Conservation (phyloP, 2,113 vertebrate species). For the Hipposideros armiger region DNA sequence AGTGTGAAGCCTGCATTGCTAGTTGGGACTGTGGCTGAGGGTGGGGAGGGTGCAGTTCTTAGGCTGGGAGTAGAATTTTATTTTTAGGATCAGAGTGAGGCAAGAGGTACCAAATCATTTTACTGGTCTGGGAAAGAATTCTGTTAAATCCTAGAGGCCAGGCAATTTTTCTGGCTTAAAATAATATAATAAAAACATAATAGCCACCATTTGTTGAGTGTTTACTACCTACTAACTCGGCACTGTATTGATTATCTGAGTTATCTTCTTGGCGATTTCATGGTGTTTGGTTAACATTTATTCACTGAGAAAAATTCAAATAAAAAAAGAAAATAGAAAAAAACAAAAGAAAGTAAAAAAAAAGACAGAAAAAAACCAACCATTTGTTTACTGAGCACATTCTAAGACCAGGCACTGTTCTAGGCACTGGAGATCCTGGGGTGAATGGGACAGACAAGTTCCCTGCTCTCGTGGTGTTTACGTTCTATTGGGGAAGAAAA, state of each 20-base stretch:
- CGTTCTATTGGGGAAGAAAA: neutral
- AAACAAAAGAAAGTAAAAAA: too few species aligned
- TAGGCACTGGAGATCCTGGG: neutral
- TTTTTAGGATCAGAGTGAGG: neutral
- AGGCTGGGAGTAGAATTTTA: neutral
- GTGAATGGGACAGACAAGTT: neutral
- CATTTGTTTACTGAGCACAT: neutral
- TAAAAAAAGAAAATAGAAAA: too few species aligned
- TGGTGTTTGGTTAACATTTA: neutral
- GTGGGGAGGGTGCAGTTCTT: neutral
- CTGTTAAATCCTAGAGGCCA: neutral
- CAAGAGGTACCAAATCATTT: neutral
- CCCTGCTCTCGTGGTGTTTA: neutral
- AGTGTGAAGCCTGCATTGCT: neutral
- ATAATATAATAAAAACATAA: neutral
- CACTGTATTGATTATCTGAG: neutral
- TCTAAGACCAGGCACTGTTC: neutral
- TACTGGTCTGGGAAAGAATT: constrained; percentile 23
- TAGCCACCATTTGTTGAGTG: neutral
- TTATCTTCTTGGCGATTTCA: neutral
- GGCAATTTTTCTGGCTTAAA: constrained; percentile 1
- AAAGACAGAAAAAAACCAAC: too few species aligned
- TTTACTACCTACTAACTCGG: neutral
- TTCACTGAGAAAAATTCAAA: neutral
- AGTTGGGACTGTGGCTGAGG: neutral